These are phyloP conservation scores for Tapera naevia DNA, from an alignment of 2,797 vertebrate species.

Conservation along the genomic window DNA sequence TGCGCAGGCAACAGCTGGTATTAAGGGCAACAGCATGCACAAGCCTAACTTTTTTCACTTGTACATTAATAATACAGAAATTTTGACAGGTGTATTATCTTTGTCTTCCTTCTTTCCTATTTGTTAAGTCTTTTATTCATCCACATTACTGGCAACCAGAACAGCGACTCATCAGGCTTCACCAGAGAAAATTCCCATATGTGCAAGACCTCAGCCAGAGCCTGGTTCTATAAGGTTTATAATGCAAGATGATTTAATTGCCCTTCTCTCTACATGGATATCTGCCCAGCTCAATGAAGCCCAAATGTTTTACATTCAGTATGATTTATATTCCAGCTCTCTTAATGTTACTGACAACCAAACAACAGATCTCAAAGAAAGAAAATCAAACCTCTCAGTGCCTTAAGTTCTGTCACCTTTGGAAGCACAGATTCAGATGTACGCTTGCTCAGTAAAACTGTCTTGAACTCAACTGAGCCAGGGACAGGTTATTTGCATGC, in stretches of 20 bases:
- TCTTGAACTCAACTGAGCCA: background rate
- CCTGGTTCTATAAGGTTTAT: conserved; percentile 42
- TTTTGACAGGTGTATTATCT: conserved; percentile 25
- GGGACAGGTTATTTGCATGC: background rate
- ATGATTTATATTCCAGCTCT: conserved; percentile 28
- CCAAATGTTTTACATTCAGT: conserved; percentile 42
- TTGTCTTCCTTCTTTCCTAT: conserved; percentile 43
- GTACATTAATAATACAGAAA: conserved; percentile 32
- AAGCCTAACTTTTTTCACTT: background rate
- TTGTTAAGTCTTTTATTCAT: conserved; percentile 39
- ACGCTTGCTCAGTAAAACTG: background rate
- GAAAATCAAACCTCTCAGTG: conserved; percentile 1
- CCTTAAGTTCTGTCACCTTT: conserved; percentile 18
- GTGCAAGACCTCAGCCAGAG: conserved; percentile 45
- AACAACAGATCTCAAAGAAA: background rate
- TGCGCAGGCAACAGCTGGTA: conserved; percentile 8
- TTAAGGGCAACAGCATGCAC: background rate
- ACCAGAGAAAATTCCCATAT: conserved; percentile 52
- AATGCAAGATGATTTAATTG: conserved; percentile 60
- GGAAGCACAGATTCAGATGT: background rate
- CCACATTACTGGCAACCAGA: background rate
- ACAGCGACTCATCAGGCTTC: background rate
- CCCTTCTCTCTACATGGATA: conserved; percentile 46
- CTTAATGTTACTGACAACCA: conserved; percentile 38
- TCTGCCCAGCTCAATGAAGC: conserved; percentile 27